phyloP scores from a whole-genome alignment of 2,888 invertebrate genomes.

The Hydriomena furcata region DNA sequence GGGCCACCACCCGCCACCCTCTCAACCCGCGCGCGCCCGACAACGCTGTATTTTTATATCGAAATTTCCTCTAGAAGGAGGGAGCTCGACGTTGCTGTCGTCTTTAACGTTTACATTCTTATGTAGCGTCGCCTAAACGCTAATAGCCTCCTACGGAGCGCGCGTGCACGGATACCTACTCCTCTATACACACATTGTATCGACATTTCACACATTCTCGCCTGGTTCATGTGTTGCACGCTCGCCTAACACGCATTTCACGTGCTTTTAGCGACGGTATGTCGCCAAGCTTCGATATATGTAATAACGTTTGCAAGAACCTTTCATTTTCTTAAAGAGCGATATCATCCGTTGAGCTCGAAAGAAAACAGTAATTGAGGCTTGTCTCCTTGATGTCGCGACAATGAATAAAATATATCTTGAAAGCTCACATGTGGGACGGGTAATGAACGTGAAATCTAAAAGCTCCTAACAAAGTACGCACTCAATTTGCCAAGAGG shows the following conservation, averaged over 20 bases:
- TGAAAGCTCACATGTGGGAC: slow-evolving; percentile 40
- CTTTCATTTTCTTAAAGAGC: slow-evolving; percentile 70
- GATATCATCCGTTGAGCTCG: slow-evolving; percentile 56
- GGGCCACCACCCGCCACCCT: slow-evolving; percentile 63
- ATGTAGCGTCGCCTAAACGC: slow-evolving; percentile 81
- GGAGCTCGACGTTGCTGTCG: slow-evolving; percentile 71
- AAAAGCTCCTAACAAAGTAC: slow-evolving; percentile 31
- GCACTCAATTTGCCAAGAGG: slow-evolving; percentile 35
- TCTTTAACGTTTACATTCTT: slow-evolving; percentile 84
- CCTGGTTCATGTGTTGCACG: slow-evolving; percentile 27
- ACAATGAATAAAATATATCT: slow-evolving; percentile 61
- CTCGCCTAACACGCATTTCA: slow-evolving; percentile 59
- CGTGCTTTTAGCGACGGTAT: slow-evolving; percentile 69
- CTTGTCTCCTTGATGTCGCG: slow-evolving; percentile 44
- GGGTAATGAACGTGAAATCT: slow-evolving; percentile 32
- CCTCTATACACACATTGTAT: slow-evolving; percentile 34
- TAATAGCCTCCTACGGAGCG: slow-evolving; percentile 76
- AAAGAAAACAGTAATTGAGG: slow-evolving; percentile 60
- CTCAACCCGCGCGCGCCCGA: slow-evolving; percentile 53
- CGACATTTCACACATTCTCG: slow-evolving; percentile 32
- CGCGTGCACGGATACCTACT: slow-evolving; percentile 53
- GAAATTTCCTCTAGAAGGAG: slow-evolving; percentile 80
- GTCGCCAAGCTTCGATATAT: slow-evolving; percentile 63
- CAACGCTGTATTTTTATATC: slow-evolving; percentile 81
- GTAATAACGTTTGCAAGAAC: slow-evolving; percentile 67